Evolutionary conservation across 2,113 vertebrate genomes (phyloP), one percentile per base, ranked within the genome.

Genomic region (Butastur rufipennis): DNA sequence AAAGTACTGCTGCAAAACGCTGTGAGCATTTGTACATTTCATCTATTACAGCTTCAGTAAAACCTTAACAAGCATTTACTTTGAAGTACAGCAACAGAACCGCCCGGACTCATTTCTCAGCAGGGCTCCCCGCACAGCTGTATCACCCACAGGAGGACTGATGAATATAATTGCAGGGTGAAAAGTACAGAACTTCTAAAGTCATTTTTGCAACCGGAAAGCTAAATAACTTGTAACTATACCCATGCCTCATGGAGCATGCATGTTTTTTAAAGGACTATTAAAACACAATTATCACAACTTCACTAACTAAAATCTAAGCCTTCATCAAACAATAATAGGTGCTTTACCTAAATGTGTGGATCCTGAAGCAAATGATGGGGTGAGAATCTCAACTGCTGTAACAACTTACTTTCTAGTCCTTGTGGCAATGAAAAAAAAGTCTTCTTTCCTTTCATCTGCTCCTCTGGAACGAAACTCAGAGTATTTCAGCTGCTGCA

Each of bases 341-440:
- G 23, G 5, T 56, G 45, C 61, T 95, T 90, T 94, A 94, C 32
- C 66, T 90, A 95, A 95, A 92, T 22, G 14, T 40, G 26, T 29
- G 40, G 52, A 45, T 86, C 63, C 53, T 80, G 62, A 67, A 85
- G 88, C 17, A 86, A 90, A 59, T 23, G 11, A 72, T 25, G 19
- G 82, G 36, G 47, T 56, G 52, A 90, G 31, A 93, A 65, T 52
- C 70, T 61, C 88, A 92, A 23, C 62, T 90, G 61, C 22, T 80
- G 3, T 25, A 75, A 47, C n/a, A 97, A 95, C 45, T 27, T 75
- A 61, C 52, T 63, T 78, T 42, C 42, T 63, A 81, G 50, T 81
- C 50, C 36, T 63, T 36, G 40, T 27, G 34, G 15, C 40, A 93
- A 75, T 63, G 34, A 36, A 74, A 81, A 81, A 81, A 48, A 34